Conservation (phyloP, 2,113 vertebrate genomes). For the Papio anubis region DNA sequence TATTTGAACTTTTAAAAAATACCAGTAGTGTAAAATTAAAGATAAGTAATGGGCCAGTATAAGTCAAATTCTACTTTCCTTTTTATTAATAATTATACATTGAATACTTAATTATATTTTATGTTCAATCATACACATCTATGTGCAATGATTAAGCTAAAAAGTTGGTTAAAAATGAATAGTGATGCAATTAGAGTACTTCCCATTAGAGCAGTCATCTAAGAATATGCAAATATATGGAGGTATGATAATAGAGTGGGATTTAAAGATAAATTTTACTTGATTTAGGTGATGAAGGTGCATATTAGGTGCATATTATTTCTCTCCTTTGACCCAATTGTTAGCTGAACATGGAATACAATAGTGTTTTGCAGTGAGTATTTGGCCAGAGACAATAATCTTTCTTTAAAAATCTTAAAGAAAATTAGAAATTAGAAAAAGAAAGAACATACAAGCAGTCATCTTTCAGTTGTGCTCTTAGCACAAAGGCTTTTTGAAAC, state of each 20-base stretch:
- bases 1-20: slow-evolving; percentile 64
- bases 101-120: slow-evolving; percentile 39
- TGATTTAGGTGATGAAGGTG: not conserved
- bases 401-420: not conserved
- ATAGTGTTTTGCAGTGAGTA: not conserved
- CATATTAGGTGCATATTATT: not conserved
- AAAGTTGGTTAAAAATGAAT: slow-evolving; percentile 3
- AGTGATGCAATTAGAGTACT: slow-evolving; percentile 29
- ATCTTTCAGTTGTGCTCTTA: not conserved
- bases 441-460: not conserved
- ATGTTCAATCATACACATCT: not conserved
- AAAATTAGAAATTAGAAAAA: not conserved
- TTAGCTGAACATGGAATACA: not conserved
- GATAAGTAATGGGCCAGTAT: slow-evolving; percentile 15
- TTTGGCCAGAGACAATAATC: not conserved
- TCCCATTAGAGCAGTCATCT: slow-evolving; percentile 28
- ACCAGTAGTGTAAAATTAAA: slow-evolving; percentile 15
- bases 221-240: slow-evolving; percentile 28
- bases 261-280: not conserved
- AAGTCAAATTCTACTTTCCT: slow-evolving; percentile 26
- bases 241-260: not conserved
- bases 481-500: not conserved
- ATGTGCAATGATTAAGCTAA: slow-evolving; percentile 36
- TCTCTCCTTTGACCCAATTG: not conserved
- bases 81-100: slow-evolving; percentile 32